Evolutionary conservation across 2,113 vertebrate species (phyloP).

Genomic region (Marmota monax): DNA sequence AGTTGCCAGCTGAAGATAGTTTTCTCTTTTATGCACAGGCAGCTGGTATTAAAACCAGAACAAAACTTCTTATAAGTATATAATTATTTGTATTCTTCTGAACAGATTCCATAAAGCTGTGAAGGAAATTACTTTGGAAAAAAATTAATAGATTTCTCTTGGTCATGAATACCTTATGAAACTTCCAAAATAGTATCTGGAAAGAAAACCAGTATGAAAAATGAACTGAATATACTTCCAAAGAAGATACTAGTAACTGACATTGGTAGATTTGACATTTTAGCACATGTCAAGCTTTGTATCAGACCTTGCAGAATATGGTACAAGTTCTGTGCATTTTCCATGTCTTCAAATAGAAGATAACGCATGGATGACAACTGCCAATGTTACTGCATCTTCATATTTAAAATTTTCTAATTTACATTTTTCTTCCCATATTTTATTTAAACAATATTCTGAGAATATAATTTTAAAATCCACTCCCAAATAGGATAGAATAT

Average conservation of each 20-base stretch:
- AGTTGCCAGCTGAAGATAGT: neutral
- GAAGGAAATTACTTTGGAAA: neutral
- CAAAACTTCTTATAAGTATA: neutral
- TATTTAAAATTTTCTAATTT: constrained; percentile 73
- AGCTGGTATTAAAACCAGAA: neutral
- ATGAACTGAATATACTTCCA: neutral
- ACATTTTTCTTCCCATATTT: constrained; percentile 71
- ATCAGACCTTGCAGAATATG: constrained; percentile 60
- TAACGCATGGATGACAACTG: constrained; percentile 60
- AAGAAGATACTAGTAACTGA: constrained; percentile 33
- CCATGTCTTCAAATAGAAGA: constrained; percentile 69
- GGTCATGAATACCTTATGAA: constrained; percentile 49
- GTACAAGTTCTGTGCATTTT: constrained; percentile 18
- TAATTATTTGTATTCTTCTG: neutral
- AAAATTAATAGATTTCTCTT: constrained; percentile 11
- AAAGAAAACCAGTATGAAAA: constrained; percentile 42
- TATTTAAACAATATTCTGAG: constrained; percentile 77
- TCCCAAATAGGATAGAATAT: constrained; percentile 58
- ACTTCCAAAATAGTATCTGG: constrained; percentile 16
- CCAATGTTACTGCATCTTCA: constrained; percentile 60
- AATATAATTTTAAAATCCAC: constrained; percentile 66
- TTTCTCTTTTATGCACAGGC: neutral
- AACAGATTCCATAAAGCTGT: neutral
- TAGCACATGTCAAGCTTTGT: constrained; percentile 67
- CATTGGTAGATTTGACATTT: constrained; percentile 66